A percentile compares a stretch with the other conserved stretches of the same genome.
Conservation (phyloP, 2,797 vertebrate species). For the Acrocephalus scirpaceus region DNA sequence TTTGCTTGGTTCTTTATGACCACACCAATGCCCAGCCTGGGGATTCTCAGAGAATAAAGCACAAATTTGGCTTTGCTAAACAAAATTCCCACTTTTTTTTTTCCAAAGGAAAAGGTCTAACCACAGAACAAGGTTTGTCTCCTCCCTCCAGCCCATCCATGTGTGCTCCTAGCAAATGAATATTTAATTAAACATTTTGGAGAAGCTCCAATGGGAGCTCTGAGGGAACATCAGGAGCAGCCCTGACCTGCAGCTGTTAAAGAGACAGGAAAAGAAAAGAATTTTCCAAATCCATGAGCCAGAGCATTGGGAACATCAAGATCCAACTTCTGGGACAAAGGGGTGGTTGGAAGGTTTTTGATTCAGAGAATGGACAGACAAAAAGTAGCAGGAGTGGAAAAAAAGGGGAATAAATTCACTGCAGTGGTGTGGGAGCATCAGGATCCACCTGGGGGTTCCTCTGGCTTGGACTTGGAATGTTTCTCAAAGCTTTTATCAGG, state of each 20-base stretch:
- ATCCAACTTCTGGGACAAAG: not conserved
- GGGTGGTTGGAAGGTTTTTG: not conserved
- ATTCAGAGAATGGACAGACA: not conserved
- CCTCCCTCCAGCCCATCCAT: not conserved
- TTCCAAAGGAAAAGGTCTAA: not conserved
- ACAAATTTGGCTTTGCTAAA: not conserved
- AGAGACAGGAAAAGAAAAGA: too few relatives aligned
- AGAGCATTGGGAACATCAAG: accelerated
- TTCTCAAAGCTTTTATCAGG: too few relatives aligned
- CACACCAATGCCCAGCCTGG: accelerated
- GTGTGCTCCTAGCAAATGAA: not conserved
- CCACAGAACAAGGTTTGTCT: not conserved
- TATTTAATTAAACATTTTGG: not conserved
- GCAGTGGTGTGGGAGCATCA: accelerated
- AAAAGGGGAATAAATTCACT: not conserved
- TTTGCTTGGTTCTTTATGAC: not conserved
- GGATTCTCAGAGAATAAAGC: not conserved
- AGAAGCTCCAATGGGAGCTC: not conserved
- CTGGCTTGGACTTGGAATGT: accelerated
- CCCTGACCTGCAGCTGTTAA: not conserved
- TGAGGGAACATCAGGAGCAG: not conserved
- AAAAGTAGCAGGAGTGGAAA: not conserved
- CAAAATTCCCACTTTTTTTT: not conserved
- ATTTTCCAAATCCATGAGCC: not conserved
- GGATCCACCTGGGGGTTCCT: not conserved